Conservation (phyloP, 1,140 invertebrate species). For the Solenopsis invicta region DNA sequence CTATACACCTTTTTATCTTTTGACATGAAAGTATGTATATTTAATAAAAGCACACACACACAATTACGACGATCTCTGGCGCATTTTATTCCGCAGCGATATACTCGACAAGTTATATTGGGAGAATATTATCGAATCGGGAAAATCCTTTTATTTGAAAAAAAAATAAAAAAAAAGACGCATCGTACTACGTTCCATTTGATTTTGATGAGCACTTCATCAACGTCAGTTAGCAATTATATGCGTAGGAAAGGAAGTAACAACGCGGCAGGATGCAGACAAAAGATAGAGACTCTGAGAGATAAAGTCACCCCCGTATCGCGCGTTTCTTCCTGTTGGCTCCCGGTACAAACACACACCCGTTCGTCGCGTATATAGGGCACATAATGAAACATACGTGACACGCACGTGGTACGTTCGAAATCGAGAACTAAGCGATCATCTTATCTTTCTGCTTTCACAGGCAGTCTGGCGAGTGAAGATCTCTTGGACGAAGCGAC, state of each 20-base stretch:
- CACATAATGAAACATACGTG: not conserved
- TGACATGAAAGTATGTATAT: not conserved
- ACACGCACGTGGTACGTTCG: not conserved
- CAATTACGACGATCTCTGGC: not conserved
- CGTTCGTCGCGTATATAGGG: conserved; percentile 16
- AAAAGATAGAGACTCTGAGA: conserved; percentile 76
- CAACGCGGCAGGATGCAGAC: conserved; percentile 79
- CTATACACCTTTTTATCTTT: conserved; percentile 8
- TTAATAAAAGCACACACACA: conserved; percentile 18
- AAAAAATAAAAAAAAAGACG: not conserved
- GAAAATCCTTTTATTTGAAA: not conserved
- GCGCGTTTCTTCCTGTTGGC: conserved; percentile 78
- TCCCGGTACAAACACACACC: conserved; percentile 32
- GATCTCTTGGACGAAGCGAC: conserved; percentile 90
- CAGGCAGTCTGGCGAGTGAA: conserved; percentile 92
- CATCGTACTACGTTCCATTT: too few species aligned
- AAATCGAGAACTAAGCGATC: conserved; percentile 56
- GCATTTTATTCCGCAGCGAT: not conserved
- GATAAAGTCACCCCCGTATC: conserved; percentile 79
- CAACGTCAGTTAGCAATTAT: conserved; percentile 57
- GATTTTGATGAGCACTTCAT: conserved; percentile 2
- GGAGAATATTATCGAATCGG: not conserved
- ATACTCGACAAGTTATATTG: not conserved
- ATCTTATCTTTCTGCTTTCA: conserved; percentile 81
- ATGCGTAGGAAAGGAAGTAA: conserved; percentile 78